Base-by-base conservation (phyloP, 2,797 vertebrate species). In the Zonotrichia albicollis region DNA sequence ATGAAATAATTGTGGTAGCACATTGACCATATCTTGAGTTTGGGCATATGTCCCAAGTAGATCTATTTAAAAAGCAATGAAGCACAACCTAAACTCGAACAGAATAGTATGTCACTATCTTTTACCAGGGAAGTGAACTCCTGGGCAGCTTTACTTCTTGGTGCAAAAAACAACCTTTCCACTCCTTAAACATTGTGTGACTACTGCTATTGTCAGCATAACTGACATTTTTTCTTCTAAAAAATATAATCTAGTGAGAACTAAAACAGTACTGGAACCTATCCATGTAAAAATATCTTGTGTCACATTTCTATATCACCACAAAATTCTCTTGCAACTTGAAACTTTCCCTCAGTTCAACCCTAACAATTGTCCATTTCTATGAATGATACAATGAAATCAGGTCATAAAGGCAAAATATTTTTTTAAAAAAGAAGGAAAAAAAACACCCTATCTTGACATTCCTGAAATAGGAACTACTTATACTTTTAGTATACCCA, bases 11-110 rank as follows among this genome's bases (percentile, higher is more conserved):
- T 26, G 2, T 45, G 77, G 67, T 13, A 91, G 78, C 43, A 89
- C 79, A 92, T 7, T 92, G 88, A 85, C 94, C 90, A 81, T 85
- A 95, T 94, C 95, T 91, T 82, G 74, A 95, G 65, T 80, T 96
- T 92, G 83, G 82, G 74, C 86, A 60, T 50, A 75, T 54, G 51
- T 95, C 76, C 90, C 80, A 96, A 90, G 88, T 0, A 84, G 60
- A 72, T 80, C 60, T 57, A 84, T 70, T 90, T 61, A 22, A 10
- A 88, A 90, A 88, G 76, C 73, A 95, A 90, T 23, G 87, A 96
- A 92, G 87, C 92, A 88, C 48, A 93, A 83, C 54, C 10, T 71
- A 68, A 87, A 91, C 90, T 7, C 80, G 53, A 95, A 85, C 27
- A 38, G 48, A 78, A 78, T 71, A 66, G 51, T 45, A 67, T 46